Conservation (phyloP, 2,113 vertebrate species). For the Epinephelus cyanopodus region DNA sequence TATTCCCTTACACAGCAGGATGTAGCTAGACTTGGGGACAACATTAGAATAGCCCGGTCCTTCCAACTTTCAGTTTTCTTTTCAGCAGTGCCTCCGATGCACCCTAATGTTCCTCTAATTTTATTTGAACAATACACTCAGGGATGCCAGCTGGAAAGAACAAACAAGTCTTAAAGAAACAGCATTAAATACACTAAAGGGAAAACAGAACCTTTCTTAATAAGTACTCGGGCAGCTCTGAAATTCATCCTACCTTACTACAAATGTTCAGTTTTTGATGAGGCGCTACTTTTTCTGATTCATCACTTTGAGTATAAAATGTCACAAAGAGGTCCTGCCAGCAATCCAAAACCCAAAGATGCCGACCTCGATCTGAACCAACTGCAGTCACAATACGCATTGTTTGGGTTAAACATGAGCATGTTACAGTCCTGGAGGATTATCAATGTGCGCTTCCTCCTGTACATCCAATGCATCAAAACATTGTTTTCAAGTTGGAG, state of each 20-base stretch:
- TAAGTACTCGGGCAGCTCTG: background rate
- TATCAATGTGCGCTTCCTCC: too few relatives aligned
- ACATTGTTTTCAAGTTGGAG: too few relatives aligned
- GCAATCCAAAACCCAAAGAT: background rate
- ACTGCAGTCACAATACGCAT: too few relatives aligned
- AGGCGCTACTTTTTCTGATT: background rate
- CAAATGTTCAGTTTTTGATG: background rate
- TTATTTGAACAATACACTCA: conserved; percentile 61
- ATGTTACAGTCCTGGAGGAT: too few relatives aligned
- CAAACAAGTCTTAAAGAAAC: conserved; percentile 49
- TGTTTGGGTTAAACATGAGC: too few relatives aligned
- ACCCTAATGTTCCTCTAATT: conserved; percentile 65
- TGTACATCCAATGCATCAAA: too few relatives aligned
- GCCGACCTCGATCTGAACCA: too few relatives aligned
- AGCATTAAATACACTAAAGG: conserved; percentile 31
- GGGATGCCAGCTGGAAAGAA: conserved; percentile 58
- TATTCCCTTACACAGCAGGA: conserved; percentile 77
- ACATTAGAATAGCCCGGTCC: conserved; percentile 56
- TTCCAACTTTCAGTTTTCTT: conserved; percentile 55
- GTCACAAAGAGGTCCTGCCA: background rate
- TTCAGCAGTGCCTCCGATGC: conserved; percentile 48
- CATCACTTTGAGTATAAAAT: background rate
- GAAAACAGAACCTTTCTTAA: background rate
- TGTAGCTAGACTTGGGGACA: conserved; percentile 49
- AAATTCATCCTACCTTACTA: background rate